Evolutionary conservation across 2,888 invertebrate species (phyloP), one percentile per base, ranked within the genome.

Genomic region (Eretmocerus hayati): DNA sequence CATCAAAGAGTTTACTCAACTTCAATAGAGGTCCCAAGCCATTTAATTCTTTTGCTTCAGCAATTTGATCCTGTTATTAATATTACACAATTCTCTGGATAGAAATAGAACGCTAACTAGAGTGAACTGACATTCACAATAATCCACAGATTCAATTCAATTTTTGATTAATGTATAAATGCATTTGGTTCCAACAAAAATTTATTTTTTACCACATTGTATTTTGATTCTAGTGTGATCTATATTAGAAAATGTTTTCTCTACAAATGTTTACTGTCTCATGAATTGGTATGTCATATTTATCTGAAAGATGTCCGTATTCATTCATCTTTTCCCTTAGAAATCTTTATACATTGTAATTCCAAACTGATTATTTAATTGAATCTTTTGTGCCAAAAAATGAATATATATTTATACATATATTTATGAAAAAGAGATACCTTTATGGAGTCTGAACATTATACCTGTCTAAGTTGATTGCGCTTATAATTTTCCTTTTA

Each of bases 211-310:
- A 44, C 32, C 22, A 50, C 32, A 18, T 44, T 42, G 49, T 49
- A 53, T 53, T 52, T 50, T 49, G 41, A 32, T 38, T 44, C 42
- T 53, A 44, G n/a, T 22, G 41, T 32, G 33, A 44, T 22, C 44
- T 50, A 49, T 38, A 49, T 44, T 44, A 35, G 37, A 39, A 53
- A 42, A 48, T 43, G 46, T 52, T 15, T 52, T 43, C 42, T 49
- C 49, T 50, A 50, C 51, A 58, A 56, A 48, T 53, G 52, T 53
- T 56, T 48, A 55, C 33, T 38, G 43, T 53, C 35, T 42, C 21
- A 44, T 49, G 44, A 49, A 49, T 55, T 54, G 52, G 55, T 58
- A 53, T 54, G 50, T 54, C 54, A 53, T 55, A 55, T 51, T 55
- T 50, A 53, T 53, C n/a, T n/a, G 30, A 50, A 42, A 54, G 40